Evolutionary conservation across 2,888 invertebrate genomes (phyloP), one percentile per base, ranked within the genome.

Genomic region (Notodonta dromedarius): DNA sequence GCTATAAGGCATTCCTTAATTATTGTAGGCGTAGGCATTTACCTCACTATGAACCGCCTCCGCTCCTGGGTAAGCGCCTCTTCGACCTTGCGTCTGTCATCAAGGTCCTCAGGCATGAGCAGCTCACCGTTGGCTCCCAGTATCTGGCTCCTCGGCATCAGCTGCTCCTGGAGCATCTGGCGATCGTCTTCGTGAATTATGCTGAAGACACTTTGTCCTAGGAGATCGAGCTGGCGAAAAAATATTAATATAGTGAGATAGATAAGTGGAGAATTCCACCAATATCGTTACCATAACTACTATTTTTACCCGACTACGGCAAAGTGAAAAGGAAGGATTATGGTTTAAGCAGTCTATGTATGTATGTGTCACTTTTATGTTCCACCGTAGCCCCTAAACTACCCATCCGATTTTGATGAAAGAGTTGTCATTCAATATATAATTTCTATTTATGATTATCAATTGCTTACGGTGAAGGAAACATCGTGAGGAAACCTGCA

Each of bases 131-230:
- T 94, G 56, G 80, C 85, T n/a, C 93, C 95, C 67, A 94, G 70
- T 13, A 74, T 68, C 40, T 83, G 83, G n/a, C 87, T 88, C 44
- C 84, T 87, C 1, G 95, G 95, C 83, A 94, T 94, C 64, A 97
- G 89, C 74, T 96, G 96, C 57, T 95, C 94, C 57, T 94, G 94
- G 59, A 98, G 90, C 96, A 80, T 96, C 95, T n/a, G 95, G 94
- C 87, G 85, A 86, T 99, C 98, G 44, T 97, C 97, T 3, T 96
- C 95, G 82, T 97, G 96, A 11, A 96, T 95, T 77, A 97, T 96
- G 73, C 95, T 96, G 82, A 96, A 95, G 63, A 99, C 90, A 66
- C 96, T 97, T 84, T 97, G 97, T 12, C 98, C 98, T 84, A 98
- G 95, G 73, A 98, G 94, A 82, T 98, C 98, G 76, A 96, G 94